Conservation (phyloP, 1,140 invertebrate genomes). For the Phocides pigmalion region DNA sequence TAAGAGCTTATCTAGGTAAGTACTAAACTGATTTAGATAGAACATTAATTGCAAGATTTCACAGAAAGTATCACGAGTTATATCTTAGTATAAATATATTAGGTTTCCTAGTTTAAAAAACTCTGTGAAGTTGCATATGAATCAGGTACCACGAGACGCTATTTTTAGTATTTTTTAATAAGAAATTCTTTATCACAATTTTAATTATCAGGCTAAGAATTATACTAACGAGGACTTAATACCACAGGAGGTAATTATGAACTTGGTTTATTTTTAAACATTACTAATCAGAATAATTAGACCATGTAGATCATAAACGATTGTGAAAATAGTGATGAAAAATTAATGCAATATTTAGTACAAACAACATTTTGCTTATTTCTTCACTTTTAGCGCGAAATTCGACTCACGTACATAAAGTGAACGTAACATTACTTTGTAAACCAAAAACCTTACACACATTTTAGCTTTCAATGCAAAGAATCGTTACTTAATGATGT, state of each 20-base stretch:
- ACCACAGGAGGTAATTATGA: not conserved
- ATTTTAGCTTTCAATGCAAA: conserved; percentile 28
- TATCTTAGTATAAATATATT: too few species aligned
- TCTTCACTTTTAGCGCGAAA: conserved; percentile 35
- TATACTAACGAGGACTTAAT: not conserved
- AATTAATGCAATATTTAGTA: not conserved
- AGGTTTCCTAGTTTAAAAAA: too few species aligned
- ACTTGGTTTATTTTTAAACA: conserved; percentile 5
- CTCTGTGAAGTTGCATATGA: too few species aligned
- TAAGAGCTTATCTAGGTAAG: too few species aligned
- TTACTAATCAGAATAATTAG: not conserved
- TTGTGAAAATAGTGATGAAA: not conserved
- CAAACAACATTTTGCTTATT: conserved; percentile 6
- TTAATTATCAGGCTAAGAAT: not conserved
- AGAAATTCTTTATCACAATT: not conserved
- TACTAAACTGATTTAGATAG: too few species aligned
- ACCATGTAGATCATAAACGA: not conserved
- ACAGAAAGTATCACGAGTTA: too few species aligned
- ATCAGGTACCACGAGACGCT: too few species aligned
- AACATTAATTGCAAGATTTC: too few species aligned
- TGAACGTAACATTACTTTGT: conserved; percentile 41
- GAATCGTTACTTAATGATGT: conserved; percentile 29
- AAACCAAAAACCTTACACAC: conserved; percentile 34
- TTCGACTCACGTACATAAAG: conserved; percentile 42
- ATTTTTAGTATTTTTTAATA: too few species aligned